Evolutionary conservation across 2,888 invertebrate genomes (phyloP), one percentile per base, ranked within the genome.

Genomic region (Dicroscelio sp.): DNA sequence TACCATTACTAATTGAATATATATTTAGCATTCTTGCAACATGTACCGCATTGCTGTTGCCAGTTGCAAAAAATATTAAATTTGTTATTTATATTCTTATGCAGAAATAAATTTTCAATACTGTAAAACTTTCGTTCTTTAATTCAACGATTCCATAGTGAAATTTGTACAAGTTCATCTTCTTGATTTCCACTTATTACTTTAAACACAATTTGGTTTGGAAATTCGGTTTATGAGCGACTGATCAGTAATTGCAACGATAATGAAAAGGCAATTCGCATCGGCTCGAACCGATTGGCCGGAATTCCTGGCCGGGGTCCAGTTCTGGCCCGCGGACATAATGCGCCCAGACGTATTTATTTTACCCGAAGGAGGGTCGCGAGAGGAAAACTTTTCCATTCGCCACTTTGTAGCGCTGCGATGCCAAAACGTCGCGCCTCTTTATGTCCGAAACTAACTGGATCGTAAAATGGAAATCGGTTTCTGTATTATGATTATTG

Each of bases 291-390:
- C 71, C 79, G 79, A 86, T 86, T 86, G 86, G 86, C 86, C 73
- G 73, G 52, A 79, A 85, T 85, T 58, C 55, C 76, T 85, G 86
- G 78, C 86, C 78, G 27, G 14, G n/a, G 76, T 86, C 86, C 86
- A 87, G 86, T 55, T 75, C 30, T 23, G 43, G 78, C 33, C 60
- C 43, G 78, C 69, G 60, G 71, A 69, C 63, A 87, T 87, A 75
- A 80, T 80, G 23, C 63, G 30, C 48, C 80, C 86, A 87, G 86
- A 87, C 86, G 73, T 80, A 80, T 87, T 87, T 87, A 87, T 87
- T 87, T 80, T 73, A 75, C 73, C 80, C 75, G 80, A 86, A 80
- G 65, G 71, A 30, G 43, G 65, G 31, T 48, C 67, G 55, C 20
- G 52, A n/a, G n/a, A n/a, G n/a, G n/a, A n/a, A n/a, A n/a, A 79